Percentiles rank a stretch among this genome's conserved stretches.
phyloP scores from a whole-genome alignment of 2,888 invertebrate genomes.

The Ennomos erosarius region DNA sequence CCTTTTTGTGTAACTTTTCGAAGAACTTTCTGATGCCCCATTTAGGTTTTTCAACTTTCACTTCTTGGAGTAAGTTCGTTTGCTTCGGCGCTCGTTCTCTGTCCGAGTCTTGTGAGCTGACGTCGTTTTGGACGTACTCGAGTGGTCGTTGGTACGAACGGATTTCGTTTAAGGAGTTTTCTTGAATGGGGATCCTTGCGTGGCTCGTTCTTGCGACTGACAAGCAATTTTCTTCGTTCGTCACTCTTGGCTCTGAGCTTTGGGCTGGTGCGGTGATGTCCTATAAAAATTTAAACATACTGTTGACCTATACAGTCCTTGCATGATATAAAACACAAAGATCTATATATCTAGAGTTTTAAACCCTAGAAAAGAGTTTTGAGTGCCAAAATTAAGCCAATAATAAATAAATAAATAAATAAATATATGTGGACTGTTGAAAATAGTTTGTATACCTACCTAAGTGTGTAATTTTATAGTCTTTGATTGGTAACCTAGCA shows the following conservation, averaged over 20 bases:
- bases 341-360: no score
- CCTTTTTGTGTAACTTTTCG: constrained; percentile 66
- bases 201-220: constrained; percentile 66
- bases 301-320: no score
- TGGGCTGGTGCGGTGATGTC: constrained; percentile 68
- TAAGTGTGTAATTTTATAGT: no score
- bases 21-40: constrained; percentile 77
- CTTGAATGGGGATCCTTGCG: constrained; percentile 50
- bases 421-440: no score
- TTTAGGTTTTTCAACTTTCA: constrained; percentile 68
- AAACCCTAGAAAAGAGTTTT: no score
- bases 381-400: no score
- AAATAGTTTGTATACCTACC: no score
- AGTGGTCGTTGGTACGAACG: constrained; percentile 73
- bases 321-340: no score
- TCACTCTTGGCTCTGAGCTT: constrained; percentile 15
- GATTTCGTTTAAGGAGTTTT: constrained; percentile 67
- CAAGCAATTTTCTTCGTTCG: constrained; percentile 61
- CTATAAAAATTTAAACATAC: background rate
- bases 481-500: no score
- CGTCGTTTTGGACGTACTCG: constrained; percentile 91
- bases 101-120: constrained; percentile 73
- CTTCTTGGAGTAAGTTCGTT: constrained; percentile 72
- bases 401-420: no score
- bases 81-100: constrained; percentile 71